Base-by-base conservation (phyloP, 1,140 invertebrate genomes). In the Copidosoma floridanum region DNA sequence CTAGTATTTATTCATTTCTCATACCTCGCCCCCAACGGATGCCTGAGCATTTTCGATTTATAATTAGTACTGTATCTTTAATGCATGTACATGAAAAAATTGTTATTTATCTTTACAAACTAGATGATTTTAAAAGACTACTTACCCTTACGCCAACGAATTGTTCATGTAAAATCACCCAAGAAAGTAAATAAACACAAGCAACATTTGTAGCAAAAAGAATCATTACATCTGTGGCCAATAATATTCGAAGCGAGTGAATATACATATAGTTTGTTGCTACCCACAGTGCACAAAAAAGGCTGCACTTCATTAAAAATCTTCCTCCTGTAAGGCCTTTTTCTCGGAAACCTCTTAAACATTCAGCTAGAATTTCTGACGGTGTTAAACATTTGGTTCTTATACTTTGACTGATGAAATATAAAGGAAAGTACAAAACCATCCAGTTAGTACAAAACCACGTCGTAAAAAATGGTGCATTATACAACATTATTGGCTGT, bases 401-500 rank as follows among this genome's bases (percentile, higher is more conserved):
- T 38, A 85, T 84, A 18, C 88, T 76, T 73, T 86, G 85, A 63
- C 86, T 88, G 47, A 93, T 77, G 44, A 94, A 83, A 76, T 95
- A 96, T 40, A 95, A 81, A 11, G 94, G 94, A 74, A 95, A 95
- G 76, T 95, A 95, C 8, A 96, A 79, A 63, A 94, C 85, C 10
- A 92, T 90, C 88, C 91, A 96, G 71, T 93, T 91, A n/a, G 93
- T 95, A 74, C 89, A 92, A 74, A 95, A 94, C 93, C 94, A 97
- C 14, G 93, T 93, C 11, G 93, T 94, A 75, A 96, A 93, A 78
- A 96, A 95, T 48, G 94, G 92, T 24, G 93, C 93, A 77, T 92
- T 90, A 79, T 91, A 93, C 16, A 83, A 79, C 48, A 82, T 74
- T 61, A 83, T 79, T 16, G 68, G 66, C 85, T 89, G 75, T 26